Evolutionary conservation across 2,113 vertebrate species (phyloP).

Genomic region (Pao palembangensis): DNA sequence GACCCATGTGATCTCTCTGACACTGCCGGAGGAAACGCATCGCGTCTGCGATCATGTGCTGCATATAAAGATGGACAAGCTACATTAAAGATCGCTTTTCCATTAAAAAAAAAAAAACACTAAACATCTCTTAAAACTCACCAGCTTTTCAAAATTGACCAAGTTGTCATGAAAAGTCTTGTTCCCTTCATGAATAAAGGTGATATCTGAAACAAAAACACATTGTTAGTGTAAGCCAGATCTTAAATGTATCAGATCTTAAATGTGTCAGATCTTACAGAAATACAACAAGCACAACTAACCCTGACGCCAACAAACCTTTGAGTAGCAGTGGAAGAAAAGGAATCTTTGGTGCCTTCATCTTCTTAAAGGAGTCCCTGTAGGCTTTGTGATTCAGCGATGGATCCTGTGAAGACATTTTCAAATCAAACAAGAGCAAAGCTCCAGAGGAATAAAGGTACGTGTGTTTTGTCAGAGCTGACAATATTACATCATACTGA

Average conservation of each 20-base stretch:
- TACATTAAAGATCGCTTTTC: background rate
- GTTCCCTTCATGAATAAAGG: constrained; percentile 98
- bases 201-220: constrained; percentile 80
- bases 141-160: constrained; percentile 98
- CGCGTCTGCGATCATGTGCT: constrained; percentile 96
- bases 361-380: constrained; percentile 96
- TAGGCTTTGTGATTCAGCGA: constrained; percentile 98
- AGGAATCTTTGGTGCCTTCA: constrained; percentile 97
- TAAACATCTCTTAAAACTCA: constrained; percentile 63
- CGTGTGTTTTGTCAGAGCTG: constrained; percentile 21
- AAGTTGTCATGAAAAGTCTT: constrained; percentile 97
- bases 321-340: constrained; percentile 97
- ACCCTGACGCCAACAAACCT: constrained; percentile 73
- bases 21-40: constrained; percentile 89
- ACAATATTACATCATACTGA: constrained; percentile 7
- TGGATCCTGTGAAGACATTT: constrained; percentile 85
- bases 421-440: constrained; percentile 41
- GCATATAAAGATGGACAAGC: constrained; percentile 18
- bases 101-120: constrained; percentile 1
- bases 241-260: background rate
- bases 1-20: constrained; percentile 89
- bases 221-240: background rate
- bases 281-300: constrained; percentile 17
- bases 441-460: constrained; percentile 18
- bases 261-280: too few relatives aligned